phyloP scores from a whole-genome alignment of 2,797 vertebrate species.

The Uromys caudimaculatus region DNA sequence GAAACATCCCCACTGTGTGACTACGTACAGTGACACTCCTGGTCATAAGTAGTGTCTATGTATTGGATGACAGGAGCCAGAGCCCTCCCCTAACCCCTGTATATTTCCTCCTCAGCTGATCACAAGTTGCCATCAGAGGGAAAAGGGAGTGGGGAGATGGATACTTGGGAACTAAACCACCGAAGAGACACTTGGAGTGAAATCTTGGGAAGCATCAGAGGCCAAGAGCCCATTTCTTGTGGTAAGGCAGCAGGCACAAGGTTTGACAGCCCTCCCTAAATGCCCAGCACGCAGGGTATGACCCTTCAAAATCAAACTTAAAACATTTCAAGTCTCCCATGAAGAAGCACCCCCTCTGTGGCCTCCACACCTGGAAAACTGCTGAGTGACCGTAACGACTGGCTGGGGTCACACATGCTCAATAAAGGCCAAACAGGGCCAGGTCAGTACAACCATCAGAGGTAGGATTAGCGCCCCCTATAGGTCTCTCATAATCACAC shows the following conservation, averaged over 20 bases:
- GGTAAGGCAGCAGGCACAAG: not conserved
- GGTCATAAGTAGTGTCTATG: not conserved
- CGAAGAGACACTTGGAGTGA: not conserved
- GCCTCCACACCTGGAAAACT: not conserved
- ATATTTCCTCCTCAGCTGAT: not conserved
- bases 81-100: not conserved
- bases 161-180: not conserved
- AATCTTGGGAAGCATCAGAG: accelerated
- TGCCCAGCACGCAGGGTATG: not conserved
- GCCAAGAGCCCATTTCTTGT: not conserved
- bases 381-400: accelerated
- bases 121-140: not conserved
- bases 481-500: accelerated
- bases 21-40: not conserved
- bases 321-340: not conserved
- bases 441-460: accelerated
- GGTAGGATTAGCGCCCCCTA: accelerated
- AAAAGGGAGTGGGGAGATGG: accelerated
- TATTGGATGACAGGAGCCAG: not conserved
- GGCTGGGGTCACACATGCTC: too few relatives aligned
- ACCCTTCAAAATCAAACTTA: too few relatives aligned
- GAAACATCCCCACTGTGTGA: too few relatives aligned
- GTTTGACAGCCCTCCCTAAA: not conserved
- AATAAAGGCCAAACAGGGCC: not conserved
- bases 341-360: not conserved